Evolutionary conservation across 2,888 invertebrate genomes (phyloP).

Genomic region (Cephus spinipes): DNA sequence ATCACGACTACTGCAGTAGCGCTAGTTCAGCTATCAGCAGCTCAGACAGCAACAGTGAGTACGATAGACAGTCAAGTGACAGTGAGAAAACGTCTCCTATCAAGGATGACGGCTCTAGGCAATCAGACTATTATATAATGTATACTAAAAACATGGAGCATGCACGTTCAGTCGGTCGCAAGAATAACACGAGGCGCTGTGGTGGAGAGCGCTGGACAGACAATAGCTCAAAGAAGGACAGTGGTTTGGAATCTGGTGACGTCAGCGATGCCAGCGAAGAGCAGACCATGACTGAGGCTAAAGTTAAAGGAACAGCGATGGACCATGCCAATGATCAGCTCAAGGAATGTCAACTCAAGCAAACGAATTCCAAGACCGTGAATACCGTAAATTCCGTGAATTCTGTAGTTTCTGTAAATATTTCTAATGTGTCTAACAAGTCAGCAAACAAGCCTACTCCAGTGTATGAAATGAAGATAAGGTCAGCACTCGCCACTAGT

Average conservation of each 20-base stretch:
- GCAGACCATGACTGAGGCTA: neutral
- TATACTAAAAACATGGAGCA: constrained; percentile 22
- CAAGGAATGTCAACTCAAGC: neutral
- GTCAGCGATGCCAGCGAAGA: constrained; percentile 63
- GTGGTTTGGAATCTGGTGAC: constrained; percentile 64
- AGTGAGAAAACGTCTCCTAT: constrained; percentile 35
- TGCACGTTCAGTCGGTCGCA: constrained; percentile 12
- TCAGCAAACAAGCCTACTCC: constrained; percentile 22
- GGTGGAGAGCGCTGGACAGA: constrained; percentile 39
- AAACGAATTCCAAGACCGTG: constrained; percentile 10
- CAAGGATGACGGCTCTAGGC: constrained; percentile 20
- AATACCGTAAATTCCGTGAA: constrained; percentile 3
- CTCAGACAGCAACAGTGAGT: constrained; percentile 43
- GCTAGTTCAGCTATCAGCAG: constrained; percentile 35
- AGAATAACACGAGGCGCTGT: constrained; percentile 18
- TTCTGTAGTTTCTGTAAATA: constrained; percentile 7
- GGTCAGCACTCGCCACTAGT: constrained; percentile 52
- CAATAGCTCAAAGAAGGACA: constrained; percentile 61
- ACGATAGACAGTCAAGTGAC: constrained; percentile 33
- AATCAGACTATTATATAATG: constrained; percentile 13
- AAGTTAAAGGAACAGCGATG: neutral
- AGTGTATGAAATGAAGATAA: constrained; percentile 51
- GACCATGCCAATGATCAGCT: constrained; percentile 4
- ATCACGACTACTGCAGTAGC: constrained; percentile 72
- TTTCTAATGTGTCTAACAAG: constrained; percentile 12